phyloP scores from a whole-genome alignment of 2,113 vertebrate species.

The Nothocercus julius region DNA sequence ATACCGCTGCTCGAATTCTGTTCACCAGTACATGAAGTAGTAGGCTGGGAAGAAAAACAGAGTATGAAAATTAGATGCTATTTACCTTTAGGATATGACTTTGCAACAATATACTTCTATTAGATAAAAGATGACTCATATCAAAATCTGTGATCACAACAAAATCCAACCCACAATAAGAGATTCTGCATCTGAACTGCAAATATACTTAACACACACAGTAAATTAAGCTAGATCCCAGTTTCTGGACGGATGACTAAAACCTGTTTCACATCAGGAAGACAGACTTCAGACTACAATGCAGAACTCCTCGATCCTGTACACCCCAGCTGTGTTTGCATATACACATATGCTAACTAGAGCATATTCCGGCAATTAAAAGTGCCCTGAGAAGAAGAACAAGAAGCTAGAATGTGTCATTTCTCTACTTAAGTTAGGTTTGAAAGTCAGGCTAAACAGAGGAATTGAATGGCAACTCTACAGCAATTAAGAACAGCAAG shows the following conservation, averaged over 20 bases:
- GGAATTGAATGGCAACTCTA: background rate
- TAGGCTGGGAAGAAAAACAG: background rate
- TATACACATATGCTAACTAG: background rate
- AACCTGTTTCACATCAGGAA: background rate
- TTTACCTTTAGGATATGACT: background rate
- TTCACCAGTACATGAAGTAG: background rate
- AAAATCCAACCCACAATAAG: background rate
- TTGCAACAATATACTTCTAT: conserved; percentile 18
- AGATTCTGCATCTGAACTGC: background rate
- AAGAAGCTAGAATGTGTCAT: background rate
- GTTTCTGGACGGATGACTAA: conserved; percentile 22
- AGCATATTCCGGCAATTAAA: background rate
- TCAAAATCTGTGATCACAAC: background rate
- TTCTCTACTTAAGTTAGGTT: background rate
- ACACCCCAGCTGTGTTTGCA: background rate
- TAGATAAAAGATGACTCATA: conserved; percentile 4
- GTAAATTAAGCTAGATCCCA: background rate
- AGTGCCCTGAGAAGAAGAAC: background rate
- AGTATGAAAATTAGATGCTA: background rate
- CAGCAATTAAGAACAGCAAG: background rate
- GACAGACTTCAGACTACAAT: background rate
- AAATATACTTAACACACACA: background rate
- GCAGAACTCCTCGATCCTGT: background rate
- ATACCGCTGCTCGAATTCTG: background rate
- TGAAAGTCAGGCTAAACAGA: background rate